Evolutionary conservation across 2,888 invertebrate species (phyloP), one percentile per base, ranked within the genome.

Genomic region (Ctena decussata): DNA sequence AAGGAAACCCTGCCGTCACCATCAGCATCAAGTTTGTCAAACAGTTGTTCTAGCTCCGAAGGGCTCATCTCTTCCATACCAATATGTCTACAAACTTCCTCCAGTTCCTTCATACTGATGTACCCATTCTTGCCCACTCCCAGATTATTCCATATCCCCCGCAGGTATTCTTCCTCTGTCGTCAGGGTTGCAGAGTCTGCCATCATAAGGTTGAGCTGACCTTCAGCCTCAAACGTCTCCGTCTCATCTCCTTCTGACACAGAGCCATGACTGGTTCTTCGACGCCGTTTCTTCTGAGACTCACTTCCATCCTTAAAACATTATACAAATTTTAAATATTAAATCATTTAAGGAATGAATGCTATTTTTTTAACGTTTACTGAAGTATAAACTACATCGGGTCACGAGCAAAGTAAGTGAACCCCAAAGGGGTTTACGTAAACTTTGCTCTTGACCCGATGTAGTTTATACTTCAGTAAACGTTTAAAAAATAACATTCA

Each of bases 1-100:
- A 97, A 97, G 90, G 97, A 97, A 82, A 97, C 97, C 89, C 96
- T 96, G 32, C 97, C 97, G 93, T 97, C 97, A 80, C 96, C 96
- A 93, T 97, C 97, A 72, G 96, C 95, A 91, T 97, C 97, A 70
- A 97, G 95, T 92, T 97, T 97, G 84, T 97, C 97, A 93, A 97
- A 97, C 73, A 97, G 96, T 93, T 97, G 97, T 87, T 97, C 95
- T 27, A 96, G 94, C 84, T 96, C 96, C 96, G 65, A 32, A 8
- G 65, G 21, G 6, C 97, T 97, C 94, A 97, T 96, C 90, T 94
- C 91, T 12, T 97, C 97, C 95, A 97, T 96, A 80, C 97, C 97
- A 84, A 97, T 97, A 85, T 97, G 97, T 93, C 97, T 96, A 94
- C 97, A 97, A 74, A 97, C 97, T 86, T 96, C 96, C 89, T 97